These are phyloP conservation scores for Camponotus pennsylvanicus DNA, from an alignment of 1,140 invertebrate species.

Conservation along the genomic window DNA sequence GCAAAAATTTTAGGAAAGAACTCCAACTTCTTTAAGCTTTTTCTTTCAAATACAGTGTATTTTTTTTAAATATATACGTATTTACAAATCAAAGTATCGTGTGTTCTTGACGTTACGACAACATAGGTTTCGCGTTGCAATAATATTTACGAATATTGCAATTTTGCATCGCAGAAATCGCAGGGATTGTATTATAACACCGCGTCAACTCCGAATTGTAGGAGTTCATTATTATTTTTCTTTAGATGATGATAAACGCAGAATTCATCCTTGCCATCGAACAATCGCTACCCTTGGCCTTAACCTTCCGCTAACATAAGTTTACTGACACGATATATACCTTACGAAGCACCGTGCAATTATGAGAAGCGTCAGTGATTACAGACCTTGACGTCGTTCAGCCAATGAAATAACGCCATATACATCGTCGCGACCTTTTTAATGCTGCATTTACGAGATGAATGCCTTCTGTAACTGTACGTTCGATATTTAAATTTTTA, in stretches of 20 bases:
- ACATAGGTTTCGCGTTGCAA: neutral
- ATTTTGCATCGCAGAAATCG: neutral
- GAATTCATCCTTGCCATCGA: neutral
- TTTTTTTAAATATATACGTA: neutral
- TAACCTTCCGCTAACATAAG: constrained; percentile 29
- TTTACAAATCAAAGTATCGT: neutral
- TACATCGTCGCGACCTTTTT: constrained; percentile 20
- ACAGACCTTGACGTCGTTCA: constrained; percentile 7
- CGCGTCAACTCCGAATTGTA: neutral
- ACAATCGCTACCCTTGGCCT: constrained; percentile 20
- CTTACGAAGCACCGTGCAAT: constrained; percentile 41
- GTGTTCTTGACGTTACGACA: neutral
- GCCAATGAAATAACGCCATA: constrained; percentile 43
- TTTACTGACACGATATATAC: constrained; percentile 8
- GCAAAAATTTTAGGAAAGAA: neutral
- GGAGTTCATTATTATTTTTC: neutral
- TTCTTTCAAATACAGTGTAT: neutral
- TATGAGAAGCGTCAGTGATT: constrained; percentile 57
- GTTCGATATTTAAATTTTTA: neutral
- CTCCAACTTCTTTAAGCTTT: neutral
- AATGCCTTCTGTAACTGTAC: neutral
- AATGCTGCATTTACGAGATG: constrained; percentile 30
- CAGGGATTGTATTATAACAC: neutral
- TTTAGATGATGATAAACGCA: neutral
- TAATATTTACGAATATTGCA: neutral